Evolutionary conservation across 2,113 vertebrate species (phyloP).

Genomic region (Perca fluviatilis): DNA sequence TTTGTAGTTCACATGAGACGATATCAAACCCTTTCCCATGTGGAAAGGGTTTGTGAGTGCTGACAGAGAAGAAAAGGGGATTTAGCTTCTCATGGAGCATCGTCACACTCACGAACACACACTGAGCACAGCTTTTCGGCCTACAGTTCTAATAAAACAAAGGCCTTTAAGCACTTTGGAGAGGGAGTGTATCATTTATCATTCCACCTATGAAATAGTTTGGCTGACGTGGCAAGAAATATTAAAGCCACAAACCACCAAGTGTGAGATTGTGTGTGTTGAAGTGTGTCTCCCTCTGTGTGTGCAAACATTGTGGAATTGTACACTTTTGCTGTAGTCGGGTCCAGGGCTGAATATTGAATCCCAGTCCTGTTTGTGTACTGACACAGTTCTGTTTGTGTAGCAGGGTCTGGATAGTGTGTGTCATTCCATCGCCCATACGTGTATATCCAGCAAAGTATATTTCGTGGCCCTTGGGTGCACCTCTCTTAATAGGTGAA

Average conservation of each 20-base stretch:
- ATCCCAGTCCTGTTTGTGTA: neutral
- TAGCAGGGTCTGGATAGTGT: neutral
- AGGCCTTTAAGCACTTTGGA: slow-evolving; percentile 28
- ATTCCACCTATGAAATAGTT: slow-evolving; percentile 42
- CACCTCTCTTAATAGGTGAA: no score
- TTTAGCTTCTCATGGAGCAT: slow-evolving; percentile 12
- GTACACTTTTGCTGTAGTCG: neutral
- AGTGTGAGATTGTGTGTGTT: slow-evolving; percentile 27
- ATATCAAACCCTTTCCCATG: slow-evolving; percentile 15
- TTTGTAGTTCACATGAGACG: slow-evolving; percentile 43
- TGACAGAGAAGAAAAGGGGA: slow-evolving; percentile 12
- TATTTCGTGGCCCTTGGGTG: no score
- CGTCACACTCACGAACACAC: neutral
- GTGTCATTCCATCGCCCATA: neutral
- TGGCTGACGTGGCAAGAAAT: slow-evolving; percentile 22
- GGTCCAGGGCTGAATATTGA: neutral
- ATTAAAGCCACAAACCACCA: slow-evolving; percentile 11
- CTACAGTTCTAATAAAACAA: slow-evolving; percentile 29
- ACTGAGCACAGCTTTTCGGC: neutral
- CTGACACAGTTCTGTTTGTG: neutral
- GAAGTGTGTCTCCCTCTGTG: neutral
- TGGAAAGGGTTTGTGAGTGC: slow-evolving; percentile 27
- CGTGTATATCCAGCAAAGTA: no score
- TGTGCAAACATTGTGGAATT: neutral
- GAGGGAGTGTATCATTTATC: slow-evolving; percentile 38